A percentile compares a stretch with the other conserved stretches of the same genome.
These are phyloP conservation scores for Excalfactoria chinensis DNA, from an alignment of 2,113 vertebrate species.

Conservation along the genomic window DNA sequence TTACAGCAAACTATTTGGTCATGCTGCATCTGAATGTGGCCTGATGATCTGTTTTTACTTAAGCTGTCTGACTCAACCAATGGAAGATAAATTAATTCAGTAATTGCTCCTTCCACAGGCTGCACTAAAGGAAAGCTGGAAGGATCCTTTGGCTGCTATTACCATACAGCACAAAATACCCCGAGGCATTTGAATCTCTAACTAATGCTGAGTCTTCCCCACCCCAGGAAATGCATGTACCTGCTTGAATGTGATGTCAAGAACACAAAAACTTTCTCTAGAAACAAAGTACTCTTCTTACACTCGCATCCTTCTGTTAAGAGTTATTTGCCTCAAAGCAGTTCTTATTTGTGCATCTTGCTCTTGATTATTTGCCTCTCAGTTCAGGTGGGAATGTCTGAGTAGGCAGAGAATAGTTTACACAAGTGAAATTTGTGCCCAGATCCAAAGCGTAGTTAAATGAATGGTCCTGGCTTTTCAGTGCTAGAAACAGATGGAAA, in stretches of 20 bases:
- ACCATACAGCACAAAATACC: neutral
- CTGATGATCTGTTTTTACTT: neutral
- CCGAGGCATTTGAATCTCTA: neutral
- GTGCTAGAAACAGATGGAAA: neutral
- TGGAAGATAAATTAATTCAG: neutral
- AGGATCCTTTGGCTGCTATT: neutral
- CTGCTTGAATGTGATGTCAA: neutral
- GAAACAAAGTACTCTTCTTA: neutral
- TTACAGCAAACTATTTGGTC: neutral
- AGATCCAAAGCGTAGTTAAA: neutral
- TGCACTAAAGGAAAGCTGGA: neutral
- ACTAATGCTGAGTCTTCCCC: neutral
- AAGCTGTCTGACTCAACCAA: neutral
- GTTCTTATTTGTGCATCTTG: neutral
- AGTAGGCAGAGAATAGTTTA: neutral
- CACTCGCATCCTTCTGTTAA: neutral
- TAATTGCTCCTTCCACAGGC: neutral
- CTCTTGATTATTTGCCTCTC: neutral
- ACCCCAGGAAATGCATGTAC: neutral
- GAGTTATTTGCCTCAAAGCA: accelerated
- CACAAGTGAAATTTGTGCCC: neutral
- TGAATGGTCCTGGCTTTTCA: neutral
- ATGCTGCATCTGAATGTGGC: neutral
- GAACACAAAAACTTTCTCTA: neutral
- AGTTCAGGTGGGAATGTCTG: neutral